These are phyloP conservation scores for Disparrhopalites patrizii DNA, from an alignment of 2,888 invertebrate species.

Conservation along the genomic window DNA sequence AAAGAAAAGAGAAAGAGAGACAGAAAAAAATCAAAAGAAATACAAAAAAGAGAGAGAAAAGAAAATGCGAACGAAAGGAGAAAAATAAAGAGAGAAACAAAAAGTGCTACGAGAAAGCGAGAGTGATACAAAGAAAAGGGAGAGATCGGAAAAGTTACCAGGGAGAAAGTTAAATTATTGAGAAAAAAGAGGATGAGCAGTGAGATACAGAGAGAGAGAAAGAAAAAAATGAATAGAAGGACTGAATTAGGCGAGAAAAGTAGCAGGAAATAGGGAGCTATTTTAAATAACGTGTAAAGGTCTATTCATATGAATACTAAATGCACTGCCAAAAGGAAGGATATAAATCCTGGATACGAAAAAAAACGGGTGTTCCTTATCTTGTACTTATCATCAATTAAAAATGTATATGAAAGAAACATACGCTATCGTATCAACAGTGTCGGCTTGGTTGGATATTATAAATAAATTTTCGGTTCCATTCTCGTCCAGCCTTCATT, in stretches of 20 bases:
- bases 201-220: too few relatives aligned
- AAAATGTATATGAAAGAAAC: slow-evolving; percentile 1
- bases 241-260: too few relatives aligned
- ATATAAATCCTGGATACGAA: not conserved
- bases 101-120: not conserved
- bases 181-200: too few relatives aligned
- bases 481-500: not conserved
- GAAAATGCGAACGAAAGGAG: not conserved
- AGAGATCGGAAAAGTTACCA: not conserved
- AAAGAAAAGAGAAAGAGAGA: not conserved
- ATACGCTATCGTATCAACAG: not conserved
- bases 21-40: not conserved
- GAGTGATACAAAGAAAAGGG: not conserved
- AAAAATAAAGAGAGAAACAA: not conserved
- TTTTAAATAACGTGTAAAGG: too few relatives aligned
- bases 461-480: not conserved
- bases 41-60: not conserved
- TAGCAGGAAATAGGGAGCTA: too few relatives aligned
- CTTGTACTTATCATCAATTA: slow-evolving; percentile 18
- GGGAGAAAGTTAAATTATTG: too few relatives aligned
- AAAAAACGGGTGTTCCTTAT: not conserved
- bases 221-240: too few relatives aligned
- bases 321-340: not conserved
- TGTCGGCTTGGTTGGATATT: not conserved
- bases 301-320: too few relatives aligned